A percentile compares a stretch with the other conserved stretches of the same genome.
Conservation (phyloP, 2,113 vertebrate genomes). For the Pedionomus torquatus region DNA sequence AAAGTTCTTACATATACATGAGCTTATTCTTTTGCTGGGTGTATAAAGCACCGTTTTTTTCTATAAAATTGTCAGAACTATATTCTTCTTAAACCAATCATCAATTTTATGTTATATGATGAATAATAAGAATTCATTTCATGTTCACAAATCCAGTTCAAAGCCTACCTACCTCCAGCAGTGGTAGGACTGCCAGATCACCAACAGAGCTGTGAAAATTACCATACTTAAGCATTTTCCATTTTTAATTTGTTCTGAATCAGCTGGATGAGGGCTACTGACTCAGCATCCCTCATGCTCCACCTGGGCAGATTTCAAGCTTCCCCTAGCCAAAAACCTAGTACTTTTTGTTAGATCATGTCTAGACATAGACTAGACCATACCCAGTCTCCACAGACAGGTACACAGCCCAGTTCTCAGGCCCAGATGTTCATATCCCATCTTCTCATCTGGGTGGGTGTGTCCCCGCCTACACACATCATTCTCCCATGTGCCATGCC, state of each 20-base stretch:
- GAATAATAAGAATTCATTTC: not conserved
- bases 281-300: not conserved
- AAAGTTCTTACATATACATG: not conserved
- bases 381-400: not conserved
- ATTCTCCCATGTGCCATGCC: not conserved
- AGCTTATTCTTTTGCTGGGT: not conserved
- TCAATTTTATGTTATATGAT: not conserved
- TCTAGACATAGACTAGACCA: conserved; percentile 43
- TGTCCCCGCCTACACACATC: not conserved
- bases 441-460: not conserved
- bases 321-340: not conserved
- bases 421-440: not conserved
- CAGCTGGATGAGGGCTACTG: not conserved
- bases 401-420: not conserved
- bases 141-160: not conserved
- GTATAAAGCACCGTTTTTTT: not conserved
- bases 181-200: not conserved
- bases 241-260: not conserved
- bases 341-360: conserved; percentile 31
- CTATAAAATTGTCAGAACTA: not conserved
- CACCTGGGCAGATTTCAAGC: conserved; percentile 26
- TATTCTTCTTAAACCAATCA: not conserved
- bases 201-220: conserved; percentile 6
- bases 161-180: not conserved
- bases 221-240: not conserved